Base-by-base conservation (phyloP, 2,888 invertebrate species). In the Drosophila mettleri region DNA sequence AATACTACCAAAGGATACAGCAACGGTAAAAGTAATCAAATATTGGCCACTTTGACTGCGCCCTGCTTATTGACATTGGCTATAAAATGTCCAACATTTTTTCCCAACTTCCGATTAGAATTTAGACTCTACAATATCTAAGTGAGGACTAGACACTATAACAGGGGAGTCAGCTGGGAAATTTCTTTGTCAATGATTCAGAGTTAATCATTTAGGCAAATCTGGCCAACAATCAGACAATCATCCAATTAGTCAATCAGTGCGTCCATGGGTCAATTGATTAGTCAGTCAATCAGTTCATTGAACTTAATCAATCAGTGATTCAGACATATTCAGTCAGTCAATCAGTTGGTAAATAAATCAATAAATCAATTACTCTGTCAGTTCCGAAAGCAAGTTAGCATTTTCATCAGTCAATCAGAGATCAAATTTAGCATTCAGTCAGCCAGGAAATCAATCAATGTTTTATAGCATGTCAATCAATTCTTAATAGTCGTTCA, bases 21-120 rank as follows among this genome's bases (percentile, higher is more conserved):
- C 55, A 48, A 39, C 43, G 48, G 53, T 57, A 64, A 67, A 80
- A 67, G 80, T 80, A 80, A 80, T 77, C 80, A 77, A 77, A 79
- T 77, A 55, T 79, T 75, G 62, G 62, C 54, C 74, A 63, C 74
- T 78, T 76, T 68, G 60, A 43, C 51, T 55, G 74, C 45, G 20
- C 14, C 27, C 38, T n/a, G n/a, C n/a, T 51, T 65, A 59, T 59
- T 73, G 59, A 54, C 67, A 66, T 6, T 39, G 61, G 29, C 24
- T 49, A 68, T 39, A 61, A 34, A 60, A 46, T 41, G 36, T 27
- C 20, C 41, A 33, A 24, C 22, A 66, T 59, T 48, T 29, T 48
- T 20, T n/a, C 33, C 20, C 33, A 12, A 33, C 31, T 33, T 14
- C 4, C 8, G 22, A 10, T 10, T 20, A 0, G 12, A 29, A n/a